phyloP scores from a whole-genome alignment of 2,888 invertebrate genomes.

The Ctena decussata region DNA sequence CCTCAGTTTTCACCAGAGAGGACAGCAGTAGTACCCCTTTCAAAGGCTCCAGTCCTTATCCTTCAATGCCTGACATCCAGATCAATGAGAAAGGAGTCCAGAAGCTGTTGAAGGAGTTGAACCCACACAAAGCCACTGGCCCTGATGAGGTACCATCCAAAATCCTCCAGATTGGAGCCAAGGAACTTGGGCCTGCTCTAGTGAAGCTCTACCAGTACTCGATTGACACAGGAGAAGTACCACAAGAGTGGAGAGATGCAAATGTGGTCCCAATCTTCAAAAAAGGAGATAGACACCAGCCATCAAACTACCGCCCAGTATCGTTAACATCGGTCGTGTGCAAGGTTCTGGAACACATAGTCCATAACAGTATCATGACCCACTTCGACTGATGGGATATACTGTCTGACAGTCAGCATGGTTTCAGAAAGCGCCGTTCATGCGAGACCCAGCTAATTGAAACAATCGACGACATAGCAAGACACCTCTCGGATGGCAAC shows the following conservation, averaged over 20 bases:
- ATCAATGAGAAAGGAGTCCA: neutral
- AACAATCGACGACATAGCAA: conserved; percentile 6
- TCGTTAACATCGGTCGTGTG: conserved; percentile 23
- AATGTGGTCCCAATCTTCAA: conserved; percentile 28
- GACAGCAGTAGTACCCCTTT: conserved; percentile 1
- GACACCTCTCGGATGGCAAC: neutral
- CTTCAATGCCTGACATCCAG: conserved; percentile 17
- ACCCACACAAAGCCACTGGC: conserved; percentile 4
- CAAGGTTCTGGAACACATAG: conserved; percentile 26
- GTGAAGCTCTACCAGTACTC: conserved; percentile 17
- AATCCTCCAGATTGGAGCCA: conserved; percentile 1
- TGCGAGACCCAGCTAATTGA: conserved; percentile 13
- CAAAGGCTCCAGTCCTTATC: conserved; percentile 29
- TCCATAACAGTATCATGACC: conserved; percentile 18
- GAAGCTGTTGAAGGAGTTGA: conserved; percentile 2
- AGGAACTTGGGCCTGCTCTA: neutral
- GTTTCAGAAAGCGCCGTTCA: conserved; percentile 6
- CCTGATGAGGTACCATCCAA: conserved; percentile 9
- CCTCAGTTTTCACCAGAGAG: conserved; percentile 28
- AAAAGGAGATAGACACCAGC: conserved; percentile 23
- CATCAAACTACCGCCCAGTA: conserved; percentile 21
- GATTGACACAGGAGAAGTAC: conserved; percentile 1
- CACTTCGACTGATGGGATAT: conserved; percentile 9
- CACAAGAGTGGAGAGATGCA: conserved; percentile 17
- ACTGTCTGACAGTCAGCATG: conserved; percentile 10